Base-by-base conservation (phyloP, 2,888 invertebrate species). In the Loripinus fragilis region DNA sequence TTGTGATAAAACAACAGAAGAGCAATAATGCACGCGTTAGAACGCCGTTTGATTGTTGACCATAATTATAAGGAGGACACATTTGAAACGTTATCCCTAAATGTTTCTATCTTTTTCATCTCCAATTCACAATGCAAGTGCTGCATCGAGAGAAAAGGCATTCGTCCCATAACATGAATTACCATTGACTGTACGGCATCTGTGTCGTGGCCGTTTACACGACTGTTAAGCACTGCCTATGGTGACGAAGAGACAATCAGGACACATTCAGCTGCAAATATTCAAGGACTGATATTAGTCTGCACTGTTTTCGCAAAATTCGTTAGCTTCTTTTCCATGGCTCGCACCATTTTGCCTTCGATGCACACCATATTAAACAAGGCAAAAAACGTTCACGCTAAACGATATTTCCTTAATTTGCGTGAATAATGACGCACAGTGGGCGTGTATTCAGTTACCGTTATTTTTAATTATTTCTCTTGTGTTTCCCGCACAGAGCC, bases 31-130 rank as follows among this genome's bases (percentile, higher is more conserved):
- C 60, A 60, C 60, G 60, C 60, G 60, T 60, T 33, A 5, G 33
- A 33, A 5, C 60, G 60, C 17, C 74, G 68, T 50, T 74, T 74
- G 67, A 74, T 68, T 68, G 50, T 41, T 74, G 67, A 69, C 74
- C 67, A 74, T 74, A 52, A 74, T 74, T 74, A 68, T 30, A 67
- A 67, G 42, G 41, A 20, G 15, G 23, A 28, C 68, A 33, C 28
- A 70, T 70, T 65, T 75, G 75, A 75, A 75, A 74, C 65, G 48
- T 70, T 48, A 70, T 64, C 75, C 64, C 7, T 17, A 65, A 48
- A 75, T 67, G 23, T 66, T 55, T 68, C 45, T 76, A 76, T 76
- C 76, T 76, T 25, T 64, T 45, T 25, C 45, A 64, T 65, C 64
- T 65, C 35, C 30, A 64, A 23, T 60, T 33, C 60, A 20, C 60